Evolutionary conservation across 2,797 vertebrate species (phyloP), one percentile per base, ranked within the genome.

Genomic region (Notoglanidium macrostoma): DNA sequence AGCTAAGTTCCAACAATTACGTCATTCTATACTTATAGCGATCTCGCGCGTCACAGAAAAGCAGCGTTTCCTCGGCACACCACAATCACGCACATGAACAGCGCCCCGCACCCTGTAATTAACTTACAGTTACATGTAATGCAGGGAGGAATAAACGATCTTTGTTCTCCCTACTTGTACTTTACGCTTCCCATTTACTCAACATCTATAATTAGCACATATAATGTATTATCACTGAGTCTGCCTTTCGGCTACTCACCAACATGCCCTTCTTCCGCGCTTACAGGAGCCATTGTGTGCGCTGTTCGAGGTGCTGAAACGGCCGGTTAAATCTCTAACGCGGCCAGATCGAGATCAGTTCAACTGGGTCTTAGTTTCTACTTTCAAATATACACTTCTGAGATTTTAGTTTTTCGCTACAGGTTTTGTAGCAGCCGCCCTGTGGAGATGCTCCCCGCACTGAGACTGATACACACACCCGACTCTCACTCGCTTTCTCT

Each of bases 271-370:
- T 94, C 92, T 87, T 95, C 96, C 92, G 92, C 92, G 35, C 94
- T 76, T 89, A 96, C 94, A 59, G 98, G 98, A 95, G 98, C 97
- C 98, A 99, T 98, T 88, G 90, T 78, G 91, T 91, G 92, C 65
- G 90, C 95, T 97, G 94, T 95, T 97, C 96, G 77, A 93, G 95
- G 97, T 95, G 88, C 97, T 97, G 97, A 96, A 95, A 88, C 44
- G 84, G 73, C 89, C 57, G 59, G 57, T 82, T 49, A 65, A 65
- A 63, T 46, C 1, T 29, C 40, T 17, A 67, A 49, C 59, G 5
- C 26, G 61, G 26, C 61, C 44, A 29, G 61, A 32, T 51, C 44
- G 61, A 67, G n/a, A 67, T 6, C 9, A 67, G n/a, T 51, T 6
- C 9, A 67, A 4, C 40, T 91, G 83, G 61, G 3, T 89, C 12